phyloP scores from a whole-genome alignment of 1,140 invertebrate genomes.

The Ericerus pela region DNA sequence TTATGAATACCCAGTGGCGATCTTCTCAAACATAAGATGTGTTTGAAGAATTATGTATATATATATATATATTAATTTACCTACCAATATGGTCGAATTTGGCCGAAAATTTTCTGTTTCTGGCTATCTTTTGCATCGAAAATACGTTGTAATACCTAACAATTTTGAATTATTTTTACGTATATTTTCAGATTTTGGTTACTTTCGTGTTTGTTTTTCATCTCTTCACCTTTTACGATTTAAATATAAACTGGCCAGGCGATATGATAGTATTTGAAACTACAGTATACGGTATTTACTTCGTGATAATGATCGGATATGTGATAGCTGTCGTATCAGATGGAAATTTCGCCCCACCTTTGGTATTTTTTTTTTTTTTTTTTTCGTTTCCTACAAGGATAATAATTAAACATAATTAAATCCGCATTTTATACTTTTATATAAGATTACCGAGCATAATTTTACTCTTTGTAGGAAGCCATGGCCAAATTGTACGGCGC shows the following conservation, averaged over 20 bases:
- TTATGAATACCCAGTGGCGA: no score
- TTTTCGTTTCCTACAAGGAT: neutral
- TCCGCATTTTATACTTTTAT: neutral
- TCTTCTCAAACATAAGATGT: no score
- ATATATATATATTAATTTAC: no score
- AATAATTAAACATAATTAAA: neutral
- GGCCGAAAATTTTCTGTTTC: no score
- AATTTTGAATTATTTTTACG: no score
- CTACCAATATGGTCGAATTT: no score
- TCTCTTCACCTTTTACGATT: neutral
- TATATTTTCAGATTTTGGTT: neutral
- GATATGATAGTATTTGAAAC: neutral
- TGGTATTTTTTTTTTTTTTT: no score
- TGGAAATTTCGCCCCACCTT: neutral
- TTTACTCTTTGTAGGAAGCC: neutral
- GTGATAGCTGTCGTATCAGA: neutral
- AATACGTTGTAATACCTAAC: no score
- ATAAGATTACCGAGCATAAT: neutral
- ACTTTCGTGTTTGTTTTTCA: neutral
- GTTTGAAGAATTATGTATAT: no score
- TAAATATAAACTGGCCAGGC: neutral
- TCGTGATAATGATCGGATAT: neutral
- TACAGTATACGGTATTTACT: neutral
- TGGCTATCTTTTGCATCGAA: no score
- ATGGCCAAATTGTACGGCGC: neutral